Percentiles rank a stretch among this genome's conserved stretches.
Evolutionary conservation across 2,888 invertebrate genomes (phyloP).

Genomic region (Campoplex capitator): DNA sequence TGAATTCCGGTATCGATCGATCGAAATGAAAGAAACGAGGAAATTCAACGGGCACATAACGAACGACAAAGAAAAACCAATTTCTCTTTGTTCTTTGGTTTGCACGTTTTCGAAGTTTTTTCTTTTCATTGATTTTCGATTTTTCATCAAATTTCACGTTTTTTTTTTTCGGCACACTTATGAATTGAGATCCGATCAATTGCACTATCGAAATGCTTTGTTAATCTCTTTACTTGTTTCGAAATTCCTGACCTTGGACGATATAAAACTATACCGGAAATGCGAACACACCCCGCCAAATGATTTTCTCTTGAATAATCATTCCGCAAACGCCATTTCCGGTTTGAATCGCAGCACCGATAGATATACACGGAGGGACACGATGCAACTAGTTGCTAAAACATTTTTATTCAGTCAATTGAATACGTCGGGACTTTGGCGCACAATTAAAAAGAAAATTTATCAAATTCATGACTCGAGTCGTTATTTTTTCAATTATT

Average conservation of each 20-base stretch:
- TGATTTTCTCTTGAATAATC: neutral
- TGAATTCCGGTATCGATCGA: conserved; percentile 59
- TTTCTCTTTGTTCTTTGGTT: conserved; percentile 27
- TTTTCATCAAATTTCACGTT: neutral
- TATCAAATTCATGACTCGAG: too few relatives aligned
- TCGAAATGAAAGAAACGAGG: conserved; percentile 40
- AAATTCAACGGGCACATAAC: neutral
- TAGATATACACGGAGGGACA: neutral
- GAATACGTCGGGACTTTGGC: neutral
- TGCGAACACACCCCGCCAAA: conserved; percentile 4
- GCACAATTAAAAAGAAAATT: neutral
- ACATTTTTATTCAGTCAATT: neutral
- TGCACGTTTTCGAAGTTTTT: conserved; percentile 11
- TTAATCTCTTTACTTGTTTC: neutral
- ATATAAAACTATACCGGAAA: conserved; percentile 6
- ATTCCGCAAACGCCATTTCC: conserved; percentile 12
- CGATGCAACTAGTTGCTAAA: neutral
- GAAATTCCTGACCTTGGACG: neutral
- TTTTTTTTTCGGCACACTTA: neutral
- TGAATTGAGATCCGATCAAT: neutral
- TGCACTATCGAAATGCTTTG: neutral
- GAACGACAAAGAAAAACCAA: conserved; percentile 29
- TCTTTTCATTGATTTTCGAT: conserved; percentile 6
- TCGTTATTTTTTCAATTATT: too few relatives aligned
- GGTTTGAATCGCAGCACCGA: neutral